Evolutionary conservation across 2,113 vertebrate genomes (phyloP).

Genomic region (Triplophysa dalaica): DNA sequence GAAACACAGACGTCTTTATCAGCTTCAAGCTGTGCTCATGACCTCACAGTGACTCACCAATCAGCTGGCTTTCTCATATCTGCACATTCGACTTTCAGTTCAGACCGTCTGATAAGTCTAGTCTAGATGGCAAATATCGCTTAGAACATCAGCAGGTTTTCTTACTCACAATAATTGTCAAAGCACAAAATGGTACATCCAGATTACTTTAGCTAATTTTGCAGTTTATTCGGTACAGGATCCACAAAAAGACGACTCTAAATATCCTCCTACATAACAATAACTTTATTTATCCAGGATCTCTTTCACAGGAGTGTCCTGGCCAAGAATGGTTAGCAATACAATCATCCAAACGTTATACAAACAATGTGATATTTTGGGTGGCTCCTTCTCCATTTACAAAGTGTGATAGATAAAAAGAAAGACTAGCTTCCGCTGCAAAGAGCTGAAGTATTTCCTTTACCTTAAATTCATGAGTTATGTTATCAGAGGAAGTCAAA

Average conservation of each 20-base stretch:
- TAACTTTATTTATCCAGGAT: no score
- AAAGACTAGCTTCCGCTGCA: no score
- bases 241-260: neutral
- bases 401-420: neutral
- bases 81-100: conserved; percentile 32
- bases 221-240: conserved; percentile 1
- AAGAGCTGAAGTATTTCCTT: neutral
- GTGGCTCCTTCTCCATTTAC: neutral
- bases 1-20: conserved; percentile 42
- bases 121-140: conserved; percentile 8
- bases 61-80: conserved; percentile 10
- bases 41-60: conserved; percentile 31
- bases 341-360: neutral
- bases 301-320: no score
- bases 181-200: neutral
- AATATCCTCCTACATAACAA: neutral
- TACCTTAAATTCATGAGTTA: neutral
- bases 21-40: conserved; percentile 34
- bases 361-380: neutral
- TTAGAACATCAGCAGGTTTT: conserved; percentile 10
- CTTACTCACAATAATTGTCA: neutral
- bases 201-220: neutral
- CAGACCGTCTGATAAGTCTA: conserved; percentile 11
- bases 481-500: conserved; percentile 20
- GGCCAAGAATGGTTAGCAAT: no score